Conservation (phyloP, 2,888 invertebrate species). For the Protonemura montana region DNA sequence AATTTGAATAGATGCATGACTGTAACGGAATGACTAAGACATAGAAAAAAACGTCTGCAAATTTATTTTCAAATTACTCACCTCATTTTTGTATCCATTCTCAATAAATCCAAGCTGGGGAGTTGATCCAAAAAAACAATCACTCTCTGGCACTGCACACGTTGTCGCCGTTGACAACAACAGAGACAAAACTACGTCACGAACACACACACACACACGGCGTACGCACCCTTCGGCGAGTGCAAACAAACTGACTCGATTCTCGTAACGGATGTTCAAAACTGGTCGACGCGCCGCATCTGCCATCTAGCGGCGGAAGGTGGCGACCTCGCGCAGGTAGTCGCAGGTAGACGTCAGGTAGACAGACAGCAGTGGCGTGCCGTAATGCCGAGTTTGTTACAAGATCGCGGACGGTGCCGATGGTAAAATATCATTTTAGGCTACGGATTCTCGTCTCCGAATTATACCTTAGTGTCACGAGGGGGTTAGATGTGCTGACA, state of each 20-base stretch:
- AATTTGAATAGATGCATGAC: no score
- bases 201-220: no score
- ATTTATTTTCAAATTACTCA: no score
- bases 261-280: background rate
- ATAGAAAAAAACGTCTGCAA: no score
- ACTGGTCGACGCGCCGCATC: background rate
- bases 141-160: background rate
- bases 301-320: background rate
- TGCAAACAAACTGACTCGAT: background rate
- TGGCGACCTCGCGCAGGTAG: background rate
- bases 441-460: no score
- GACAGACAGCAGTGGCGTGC: no score
- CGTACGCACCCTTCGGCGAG: background rate
- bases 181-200: background rate
- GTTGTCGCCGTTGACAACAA: background rate
- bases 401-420: no score
- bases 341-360: background rate
- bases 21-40: no score
- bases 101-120: background rate
- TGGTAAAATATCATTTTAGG: no score
- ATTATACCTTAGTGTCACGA: no score
- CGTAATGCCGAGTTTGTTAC: no score
- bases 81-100: background rate
- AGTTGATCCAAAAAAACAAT: background rate
- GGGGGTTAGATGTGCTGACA: no score